Evolutionary conservation across 2,113 vertebrate species (phyloP).

Genomic region (Hippocampus guttulatus): DNA sequence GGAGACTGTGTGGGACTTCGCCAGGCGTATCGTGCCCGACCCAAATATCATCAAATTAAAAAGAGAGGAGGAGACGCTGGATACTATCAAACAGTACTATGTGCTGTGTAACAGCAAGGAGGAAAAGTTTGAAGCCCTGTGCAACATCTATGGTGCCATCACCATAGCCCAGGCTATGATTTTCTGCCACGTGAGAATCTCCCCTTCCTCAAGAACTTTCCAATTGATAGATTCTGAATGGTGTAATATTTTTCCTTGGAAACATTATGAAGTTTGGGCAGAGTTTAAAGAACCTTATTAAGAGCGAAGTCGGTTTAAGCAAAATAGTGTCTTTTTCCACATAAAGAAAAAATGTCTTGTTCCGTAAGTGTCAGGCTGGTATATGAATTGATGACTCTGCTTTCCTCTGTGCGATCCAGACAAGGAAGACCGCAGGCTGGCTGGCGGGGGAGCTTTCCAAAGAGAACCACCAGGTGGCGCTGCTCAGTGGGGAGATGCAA

Average conservation of each 20-base stretch:
- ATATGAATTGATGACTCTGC: not conserved
- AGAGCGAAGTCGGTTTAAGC: not conserved
- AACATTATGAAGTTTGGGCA: not conserved
- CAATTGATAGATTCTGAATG: not conserved
- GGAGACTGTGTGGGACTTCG: conserved; percentile 92
- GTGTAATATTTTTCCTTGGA: not conserved
- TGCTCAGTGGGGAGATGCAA: conserved; percentile 97
- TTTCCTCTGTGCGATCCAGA: conserved; percentile 65
- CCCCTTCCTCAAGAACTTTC: not conserved
- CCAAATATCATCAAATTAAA: conserved; percentile 96
- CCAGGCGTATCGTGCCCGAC: conserved; percentile 89
- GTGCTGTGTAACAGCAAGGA: conserved; percentile 86
- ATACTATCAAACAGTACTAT: conserved; percentile 97
- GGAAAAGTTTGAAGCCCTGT: conserved; percentile 93
- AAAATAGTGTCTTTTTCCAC: not conserved
- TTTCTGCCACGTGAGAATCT: conserved; percentile 89
- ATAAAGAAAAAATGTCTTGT: not conserved
- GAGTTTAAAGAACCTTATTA: not conserved
- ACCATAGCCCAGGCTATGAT: conserved; percentile 95
- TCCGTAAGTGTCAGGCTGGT: not conserved
- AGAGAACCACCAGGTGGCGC: conserved; percentile 92
- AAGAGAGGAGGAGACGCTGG: conserved; percentile 92
- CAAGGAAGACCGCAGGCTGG: conserved; percentile 91
- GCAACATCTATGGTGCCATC: conserved; percentile 90
- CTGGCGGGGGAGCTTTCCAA: conserved; percentile 88